Base-by-base conservation (phyloP, 1,140 invertebrate species). In the Cardiocondyla obscurior region DNA sequence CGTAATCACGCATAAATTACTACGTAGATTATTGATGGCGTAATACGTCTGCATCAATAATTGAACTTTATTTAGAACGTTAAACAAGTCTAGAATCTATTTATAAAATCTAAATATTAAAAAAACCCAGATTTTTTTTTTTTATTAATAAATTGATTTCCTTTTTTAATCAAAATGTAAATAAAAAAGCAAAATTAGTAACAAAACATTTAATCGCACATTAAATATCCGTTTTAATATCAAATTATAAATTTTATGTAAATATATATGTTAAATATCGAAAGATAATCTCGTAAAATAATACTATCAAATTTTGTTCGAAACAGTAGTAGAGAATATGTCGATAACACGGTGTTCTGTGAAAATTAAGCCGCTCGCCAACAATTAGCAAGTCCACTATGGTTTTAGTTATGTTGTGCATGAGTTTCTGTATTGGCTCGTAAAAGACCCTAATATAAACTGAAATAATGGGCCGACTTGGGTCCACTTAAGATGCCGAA, bases 391-490 rank as follows among this genome's bases (percentile, higher is more conserved):
- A 89, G 87, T 79, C 85, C 85, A 81, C 84, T 85, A 76, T 81
- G 87, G 85, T 85, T 90, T 87, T 64, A 74, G 84, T 91, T 88
- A 89, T 87, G 72, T 39, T 70, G 62, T 76, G 65, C n/a, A 42
- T 49, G 85, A 91, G 84, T 90, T 90, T 85, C 89, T 88, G 76
- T 88, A 86, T 89, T 85, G 77, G 82, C 67, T 81, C 86, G 67
- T 90, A 88, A 90, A 90, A 90, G 90, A 85, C 60, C 69, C 60
- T 33, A 83, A 84, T 77, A 74, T 90, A 83, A 90, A 90, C 89
- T 76, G 85, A 85, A 85, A 90, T 91, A 91, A 91, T 90, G 83
- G 89, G 85, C 44, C 64, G 89, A 91, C 85, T 90, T 91, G 84
- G 84, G 89, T 90, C 83, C 88, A 91, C 89, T 89, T 87, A 87